phyloP scores from a whole-genome alignment of 2,888 invertebrate species.

The Eilema griseolum region DNA sequence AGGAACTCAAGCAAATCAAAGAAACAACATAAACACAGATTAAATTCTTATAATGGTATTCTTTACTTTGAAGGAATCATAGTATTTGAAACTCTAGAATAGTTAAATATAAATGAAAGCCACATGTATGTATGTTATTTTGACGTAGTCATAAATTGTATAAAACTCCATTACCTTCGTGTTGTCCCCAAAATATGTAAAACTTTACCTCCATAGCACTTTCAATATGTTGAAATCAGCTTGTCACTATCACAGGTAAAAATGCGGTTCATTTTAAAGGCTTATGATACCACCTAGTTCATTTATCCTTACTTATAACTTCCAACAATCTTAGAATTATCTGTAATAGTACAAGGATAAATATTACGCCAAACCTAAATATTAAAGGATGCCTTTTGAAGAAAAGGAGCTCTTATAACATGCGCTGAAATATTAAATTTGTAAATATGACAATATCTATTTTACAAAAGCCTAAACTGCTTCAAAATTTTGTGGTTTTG shows the following conservation, averaged over 20 bases:
- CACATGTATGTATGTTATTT: conserved; percentile 2
- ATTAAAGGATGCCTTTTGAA: too few species aligned
- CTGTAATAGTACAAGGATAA: conserved; percentile 19
- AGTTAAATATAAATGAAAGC: background rate
- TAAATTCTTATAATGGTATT: too few species aligned
- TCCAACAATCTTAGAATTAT: background rate
- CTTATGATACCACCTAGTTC: conserved; percentile 2
- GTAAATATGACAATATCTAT: too few species aligned
- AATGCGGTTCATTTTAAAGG: conserved; percentile 34
- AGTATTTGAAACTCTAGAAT: background rate
- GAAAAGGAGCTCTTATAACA: too few species aligned
- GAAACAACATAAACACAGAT: too few species aligned
- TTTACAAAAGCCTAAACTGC: too few species aligned
- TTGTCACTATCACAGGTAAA: conserved; percentile 57
- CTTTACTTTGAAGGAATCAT: background rate
- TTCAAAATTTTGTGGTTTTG: background rate
- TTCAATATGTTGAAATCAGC: conserved; percentile 53
- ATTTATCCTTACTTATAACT: background rate
- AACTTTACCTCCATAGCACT: conserved; percentile 50
- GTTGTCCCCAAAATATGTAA: conserved; percentile 39
- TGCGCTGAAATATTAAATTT: too few species aligned
- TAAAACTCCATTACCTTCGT: background rate
- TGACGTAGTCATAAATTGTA: conserved; percentile 5
- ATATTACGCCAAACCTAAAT: background rate
- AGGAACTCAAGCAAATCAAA: background rate